Percentiles rank a stretch among this genome's conserved stretches.
Conservation (phyloP, 2,888 invertebrate species). For the Xylota segnis region DNA sequence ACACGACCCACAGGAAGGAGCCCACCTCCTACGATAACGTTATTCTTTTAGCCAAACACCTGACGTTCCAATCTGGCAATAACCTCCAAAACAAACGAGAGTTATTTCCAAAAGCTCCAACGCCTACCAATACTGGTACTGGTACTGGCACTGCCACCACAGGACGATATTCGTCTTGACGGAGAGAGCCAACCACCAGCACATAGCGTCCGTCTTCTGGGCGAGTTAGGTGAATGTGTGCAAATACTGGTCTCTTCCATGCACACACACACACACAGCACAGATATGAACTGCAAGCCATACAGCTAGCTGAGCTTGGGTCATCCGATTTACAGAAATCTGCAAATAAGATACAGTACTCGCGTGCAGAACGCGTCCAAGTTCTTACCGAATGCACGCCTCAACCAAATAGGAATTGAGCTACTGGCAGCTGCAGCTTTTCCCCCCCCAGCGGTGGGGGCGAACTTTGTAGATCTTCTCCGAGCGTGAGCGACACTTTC, state of each 20-base stretch:
- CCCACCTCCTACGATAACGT: too few relatives aligned
- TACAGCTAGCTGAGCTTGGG: constrained; percentile 46
- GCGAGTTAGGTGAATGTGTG: too few relatives aligned
- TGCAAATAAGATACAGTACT: constrained; percentile 33
- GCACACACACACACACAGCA: too few relatives aligned
- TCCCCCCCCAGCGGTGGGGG: neutral
- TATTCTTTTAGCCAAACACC: too few relatives aligned
- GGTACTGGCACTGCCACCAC: neutral
- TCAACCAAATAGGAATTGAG: constrained; percentile 37
- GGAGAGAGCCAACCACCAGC: too few relatives aligned
- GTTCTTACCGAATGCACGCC: constrained; percentile 30
- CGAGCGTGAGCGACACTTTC: constrained; percentile 29
- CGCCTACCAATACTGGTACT: constrained; percentile 21
- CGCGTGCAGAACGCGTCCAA: neutral
- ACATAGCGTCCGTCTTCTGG: too few relatives aligned
- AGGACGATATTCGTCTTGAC: neutral
- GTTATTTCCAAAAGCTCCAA: constrained; percentile 24
- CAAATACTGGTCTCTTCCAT: too few relatives aligned
- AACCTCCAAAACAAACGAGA: neutral
- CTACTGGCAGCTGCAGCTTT: constrained; percentile 1
- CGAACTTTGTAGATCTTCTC: neutral
- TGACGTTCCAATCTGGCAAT: constrained; percentile 9
- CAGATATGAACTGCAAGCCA: too few relatives aligned
- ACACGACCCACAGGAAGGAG: too few relatives aligned
- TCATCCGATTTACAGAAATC: constrained; percentile 54